Evolutionary conservation across 2,797 vertebrate genomes (phyloP).

Genomic region (Tokudaia muenninki): DNA sequence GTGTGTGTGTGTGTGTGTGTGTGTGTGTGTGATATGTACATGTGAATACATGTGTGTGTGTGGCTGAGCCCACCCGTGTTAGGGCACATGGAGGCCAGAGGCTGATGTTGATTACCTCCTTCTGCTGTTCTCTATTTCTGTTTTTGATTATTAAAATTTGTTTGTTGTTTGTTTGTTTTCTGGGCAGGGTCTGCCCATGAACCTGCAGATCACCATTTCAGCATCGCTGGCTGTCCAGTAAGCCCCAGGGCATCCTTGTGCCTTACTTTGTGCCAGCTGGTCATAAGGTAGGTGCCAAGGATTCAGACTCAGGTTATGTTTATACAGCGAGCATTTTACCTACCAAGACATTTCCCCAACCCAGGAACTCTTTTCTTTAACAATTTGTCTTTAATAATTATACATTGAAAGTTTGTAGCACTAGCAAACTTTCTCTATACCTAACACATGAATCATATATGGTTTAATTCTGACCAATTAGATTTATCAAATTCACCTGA

Average conservation of each 20-base stretch:
- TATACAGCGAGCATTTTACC: background rate
- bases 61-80: background rate
- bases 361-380: slow-evolving; percentile 10
- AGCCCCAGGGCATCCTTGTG: background rate
- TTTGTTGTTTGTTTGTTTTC: background rate
- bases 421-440: background rate
- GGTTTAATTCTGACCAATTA: slow-evolving; percentile 52
- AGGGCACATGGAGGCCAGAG: background rate
- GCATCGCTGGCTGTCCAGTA: background rate
- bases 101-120: background rate
- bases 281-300: background rate
- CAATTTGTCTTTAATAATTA: slow-evolving; percentile 37
- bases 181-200: background rate
- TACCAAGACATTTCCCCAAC: background rate
- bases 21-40: background rate
- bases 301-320: background rate
- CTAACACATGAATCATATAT: slow-evolving; percentile 40
- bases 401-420: background rate
- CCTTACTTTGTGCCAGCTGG: background rate
- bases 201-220: background rate
- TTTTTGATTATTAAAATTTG: background rate
- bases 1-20: background rate
- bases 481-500: slow-evolving; percentile 14
- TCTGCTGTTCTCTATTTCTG: background rate
- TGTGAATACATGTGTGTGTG: background rate